Evolutionary conservation across 2,888 invertebrate genomes (phyloP).

Genomic region (Resseliella maxima): DNA sequence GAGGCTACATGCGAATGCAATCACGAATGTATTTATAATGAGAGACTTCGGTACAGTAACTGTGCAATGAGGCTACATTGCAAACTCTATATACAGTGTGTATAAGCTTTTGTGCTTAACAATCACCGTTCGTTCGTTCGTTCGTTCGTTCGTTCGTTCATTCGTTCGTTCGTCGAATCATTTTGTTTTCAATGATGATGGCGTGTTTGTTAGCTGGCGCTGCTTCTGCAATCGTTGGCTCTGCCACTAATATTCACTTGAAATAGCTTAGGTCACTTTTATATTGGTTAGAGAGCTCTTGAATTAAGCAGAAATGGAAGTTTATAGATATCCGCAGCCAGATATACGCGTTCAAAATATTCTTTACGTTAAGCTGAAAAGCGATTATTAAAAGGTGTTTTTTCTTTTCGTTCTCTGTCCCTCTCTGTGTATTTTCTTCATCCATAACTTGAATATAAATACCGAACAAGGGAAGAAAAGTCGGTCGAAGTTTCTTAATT

Average conservation of each 20-base stretch:
- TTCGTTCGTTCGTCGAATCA: not conserved
- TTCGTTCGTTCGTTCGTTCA: not conserved
- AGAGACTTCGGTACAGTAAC: not conserved
- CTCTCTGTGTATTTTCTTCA: not conserved
- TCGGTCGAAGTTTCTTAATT: not conserved
- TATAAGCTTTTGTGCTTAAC: conserved; percentile 6
- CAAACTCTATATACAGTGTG: not conserved
- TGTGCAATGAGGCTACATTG: not conserved
- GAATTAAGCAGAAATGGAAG: conserved; percentile 43
- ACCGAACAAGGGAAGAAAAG: not conserved
- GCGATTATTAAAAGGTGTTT: conserved; percentile 51
- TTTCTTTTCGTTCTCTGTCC: not conserved
- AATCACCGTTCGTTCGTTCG: not conserved
- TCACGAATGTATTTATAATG: conserved; percentile 43
- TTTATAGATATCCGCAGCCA: conserved; percentile 43
- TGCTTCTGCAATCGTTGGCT: not conserved
- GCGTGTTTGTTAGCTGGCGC: not conserved
- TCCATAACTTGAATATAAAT: not conserved
- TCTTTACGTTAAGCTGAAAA: conserved; percentile 41
- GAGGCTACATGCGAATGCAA: conserved; percentile 28
- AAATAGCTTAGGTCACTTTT: conserved; percentile 18
- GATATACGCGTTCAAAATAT: not conserved
- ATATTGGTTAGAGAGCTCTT: conserved; percentile 35
- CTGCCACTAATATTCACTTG: not conserved
- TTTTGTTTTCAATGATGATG: not conserved